These are phyloP conservation scores for Gymnodraco acuticeps DNA, from an alignment of 2,797 vertebrate genomes.

Conservation along the genomic window DNA sequence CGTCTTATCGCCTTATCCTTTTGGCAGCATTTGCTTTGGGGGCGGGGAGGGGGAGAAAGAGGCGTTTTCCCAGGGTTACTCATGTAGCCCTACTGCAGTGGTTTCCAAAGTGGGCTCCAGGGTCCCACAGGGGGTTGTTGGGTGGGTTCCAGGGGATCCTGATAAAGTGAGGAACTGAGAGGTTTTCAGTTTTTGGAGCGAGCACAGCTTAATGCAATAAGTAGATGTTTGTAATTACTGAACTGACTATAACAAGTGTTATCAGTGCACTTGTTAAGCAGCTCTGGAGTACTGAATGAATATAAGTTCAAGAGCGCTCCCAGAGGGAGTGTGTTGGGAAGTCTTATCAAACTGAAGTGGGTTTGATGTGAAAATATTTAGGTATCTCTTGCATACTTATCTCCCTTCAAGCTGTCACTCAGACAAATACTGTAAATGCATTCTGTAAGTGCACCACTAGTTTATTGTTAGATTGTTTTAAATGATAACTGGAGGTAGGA, in stretches of 20 bases:
- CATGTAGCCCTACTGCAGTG: constrained; percentile 43
- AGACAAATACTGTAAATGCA: neutral
- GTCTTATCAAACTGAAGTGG: neutral
- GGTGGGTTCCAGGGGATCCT: constrained; percentile 28
- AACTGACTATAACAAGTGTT: constrained; percentile 4
- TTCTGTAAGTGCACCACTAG: neutral
- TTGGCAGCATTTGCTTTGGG: constrained; percentile 69
- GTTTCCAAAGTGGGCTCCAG: constrained; percentile 38
- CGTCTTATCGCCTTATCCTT: constrained; percentile 67
- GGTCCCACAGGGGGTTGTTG: constrained; percentile 24
- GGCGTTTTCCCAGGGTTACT: constrained; percentile 67
- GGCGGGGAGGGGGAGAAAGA: constrained; percentile 34
- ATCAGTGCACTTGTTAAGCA: constrained; percentile 31
- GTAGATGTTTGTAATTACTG: neutral
- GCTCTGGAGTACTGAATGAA: neutral
- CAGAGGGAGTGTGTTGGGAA: constrained; percentile 13
- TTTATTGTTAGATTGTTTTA: neutral
- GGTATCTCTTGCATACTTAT: neutral
- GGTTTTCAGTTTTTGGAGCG: neutral
- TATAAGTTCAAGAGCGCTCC: neutral
- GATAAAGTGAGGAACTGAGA: constrained; percentile 11
- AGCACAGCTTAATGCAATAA: neutral
- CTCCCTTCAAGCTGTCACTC: neutral
- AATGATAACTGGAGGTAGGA: neutral
- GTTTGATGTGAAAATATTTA: constrained; percentile 8